These are phyloP conservation scores for Anableps anableps DNA, from an alignment of 2,797 vertebrate genomes.

Conservation along the genomic window DNA sequence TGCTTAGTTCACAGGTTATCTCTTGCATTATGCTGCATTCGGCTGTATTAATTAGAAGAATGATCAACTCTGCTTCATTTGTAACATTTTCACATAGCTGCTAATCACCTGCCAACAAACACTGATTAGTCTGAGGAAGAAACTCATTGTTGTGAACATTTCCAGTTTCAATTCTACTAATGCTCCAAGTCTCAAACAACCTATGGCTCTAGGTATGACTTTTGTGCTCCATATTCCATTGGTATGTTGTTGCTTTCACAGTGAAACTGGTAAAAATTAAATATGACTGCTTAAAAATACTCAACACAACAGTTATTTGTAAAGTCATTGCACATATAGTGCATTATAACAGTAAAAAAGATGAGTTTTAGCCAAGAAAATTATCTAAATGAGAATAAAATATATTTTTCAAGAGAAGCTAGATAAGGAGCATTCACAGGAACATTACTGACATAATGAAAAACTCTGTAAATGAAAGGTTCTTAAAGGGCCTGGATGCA, in stretches of 20 bases:
- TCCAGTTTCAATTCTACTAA: neutral
- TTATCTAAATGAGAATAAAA: neutral
- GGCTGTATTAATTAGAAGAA: conserved; percentile 29
- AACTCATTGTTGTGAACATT: conserved; percentile 2
- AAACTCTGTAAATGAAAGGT: neutral
- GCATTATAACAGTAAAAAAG: neutral
- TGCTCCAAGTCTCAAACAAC: neutral
- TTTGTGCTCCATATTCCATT: conserved; percentile 1
- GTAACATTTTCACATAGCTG: conserved; percentile 1
- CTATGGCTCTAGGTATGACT: neutral
- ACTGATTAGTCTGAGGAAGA: conserved; percentile 11
- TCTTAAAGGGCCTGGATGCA: neutral
- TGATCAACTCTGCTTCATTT: conserved; percentile 16
- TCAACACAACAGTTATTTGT: neutral
- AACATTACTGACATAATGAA: neutral
- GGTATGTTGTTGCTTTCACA: neutral
- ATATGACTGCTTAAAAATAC: neutral
- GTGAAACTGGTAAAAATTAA: neutral
- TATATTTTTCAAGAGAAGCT: neutral
- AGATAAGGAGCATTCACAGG: neutral
- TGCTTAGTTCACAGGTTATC: conserved; percentile 13
- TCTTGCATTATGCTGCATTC: conserved; percentile 8
- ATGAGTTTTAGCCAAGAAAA: neutral
- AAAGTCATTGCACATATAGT: neutral
- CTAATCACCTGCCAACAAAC: conserved; percentile 18